Percentiles rank a stretch among this genome's conserved stretches.
Evolutionary conservation across 2,113 vertebrate genomes (phyloP).

Genomic region (Lagopus leucura): DNA sequence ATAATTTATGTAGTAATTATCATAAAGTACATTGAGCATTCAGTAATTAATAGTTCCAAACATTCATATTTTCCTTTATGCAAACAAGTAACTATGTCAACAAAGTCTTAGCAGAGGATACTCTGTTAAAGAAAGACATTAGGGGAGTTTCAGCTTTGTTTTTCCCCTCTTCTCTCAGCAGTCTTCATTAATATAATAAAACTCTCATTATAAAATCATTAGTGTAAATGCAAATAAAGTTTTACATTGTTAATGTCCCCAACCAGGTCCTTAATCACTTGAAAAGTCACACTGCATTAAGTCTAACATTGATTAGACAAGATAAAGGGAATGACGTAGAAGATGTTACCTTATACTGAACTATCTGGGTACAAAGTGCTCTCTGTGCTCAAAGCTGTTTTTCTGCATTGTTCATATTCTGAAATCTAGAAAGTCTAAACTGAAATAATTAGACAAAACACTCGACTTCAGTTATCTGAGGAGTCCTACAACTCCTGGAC

Average conservation of each 20-base stretch:
- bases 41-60: constrained; percentile 57
- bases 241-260: constrained; percentile 74
- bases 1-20: constrained; percentile 48
- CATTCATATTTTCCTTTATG: constrained; percentile 45
- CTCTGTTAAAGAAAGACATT: constrained; percentile 48
- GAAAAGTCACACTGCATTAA: constrained; percentile 75
- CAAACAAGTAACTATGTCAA: constrained; percentile 70
- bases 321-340: constrained; percentile 47
- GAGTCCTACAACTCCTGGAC: not conserved
- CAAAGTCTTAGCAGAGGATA: constrained; percentile 32
- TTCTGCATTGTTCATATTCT: not conserved
- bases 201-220: constrained; percentile 79
- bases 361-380: not conserved
- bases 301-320: constrained; percentile 62
- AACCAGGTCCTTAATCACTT: constrained; percentile 70
- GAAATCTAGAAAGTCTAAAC: not conserved
- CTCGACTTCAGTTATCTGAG: not conserved
- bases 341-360: constrained; percentile 19
- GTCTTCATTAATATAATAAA: constrained; percentile 81
- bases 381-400: constrained; percentile 18
- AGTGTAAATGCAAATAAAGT: constrained; percentile 77
- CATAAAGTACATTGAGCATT: constrained; percentile 4
- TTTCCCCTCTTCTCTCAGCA: constrained; percentile 50
- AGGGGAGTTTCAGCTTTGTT: constrained; percentile 53
- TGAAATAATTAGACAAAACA: not conserved